Conservation (phyloP, 2,888 invertebrate genomes). For the Platycheirus albimanus region DNA sequence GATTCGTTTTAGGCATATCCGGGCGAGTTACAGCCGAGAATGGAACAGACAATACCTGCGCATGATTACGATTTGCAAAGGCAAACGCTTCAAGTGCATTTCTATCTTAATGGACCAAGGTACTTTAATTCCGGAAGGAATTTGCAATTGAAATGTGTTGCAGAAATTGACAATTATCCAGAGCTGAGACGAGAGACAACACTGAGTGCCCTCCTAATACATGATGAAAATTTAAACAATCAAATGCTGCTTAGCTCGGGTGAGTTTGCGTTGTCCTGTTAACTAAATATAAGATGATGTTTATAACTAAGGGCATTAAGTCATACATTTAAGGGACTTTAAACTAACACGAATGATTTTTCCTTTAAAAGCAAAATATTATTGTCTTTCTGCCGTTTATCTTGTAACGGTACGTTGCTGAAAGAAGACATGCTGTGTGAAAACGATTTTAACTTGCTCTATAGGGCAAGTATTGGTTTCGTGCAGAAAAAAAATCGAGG, state of each 20-base stretch:
- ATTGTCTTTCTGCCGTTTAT: too few species aligned
- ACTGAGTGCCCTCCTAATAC: conserved; percentile 77
- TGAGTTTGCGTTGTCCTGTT: conserved; percentile 75
- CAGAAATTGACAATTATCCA: conserved; percentile 80
- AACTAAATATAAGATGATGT: too few species aligned
- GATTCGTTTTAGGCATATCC: conserved; percentile 76
- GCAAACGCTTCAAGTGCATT: conserved; percentile 80
- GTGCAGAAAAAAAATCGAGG: too few species aligned
- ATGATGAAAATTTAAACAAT: conserved; percentile 80
- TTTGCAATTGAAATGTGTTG: conserved; percentile 79
- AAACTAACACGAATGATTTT: too few species aligned
- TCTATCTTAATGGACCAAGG: conserved; percentile 80
- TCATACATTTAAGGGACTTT: too few species aligned
- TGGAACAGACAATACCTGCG: conserved; percentile 79
- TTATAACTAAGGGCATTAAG: too few species aligned
- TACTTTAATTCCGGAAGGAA: conserved; percentile 76
- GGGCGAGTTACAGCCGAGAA: conserved; percentile 78
- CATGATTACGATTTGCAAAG: conserved; percentile 80
- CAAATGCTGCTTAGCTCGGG: conserved; percentile 81
- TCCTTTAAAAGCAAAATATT: too few species aligned
- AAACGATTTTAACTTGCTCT: too few species aligned
- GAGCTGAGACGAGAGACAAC: conserved; percentile 78
- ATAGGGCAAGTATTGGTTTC: too few species aligned
- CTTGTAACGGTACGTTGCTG: too few species aligned
- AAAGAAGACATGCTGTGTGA: too few species aligned